Evolutionary conservation across 2,113 vertebrate genomes (phyloP).

Genomic region (Spheniscus mendiculus): DNA sequence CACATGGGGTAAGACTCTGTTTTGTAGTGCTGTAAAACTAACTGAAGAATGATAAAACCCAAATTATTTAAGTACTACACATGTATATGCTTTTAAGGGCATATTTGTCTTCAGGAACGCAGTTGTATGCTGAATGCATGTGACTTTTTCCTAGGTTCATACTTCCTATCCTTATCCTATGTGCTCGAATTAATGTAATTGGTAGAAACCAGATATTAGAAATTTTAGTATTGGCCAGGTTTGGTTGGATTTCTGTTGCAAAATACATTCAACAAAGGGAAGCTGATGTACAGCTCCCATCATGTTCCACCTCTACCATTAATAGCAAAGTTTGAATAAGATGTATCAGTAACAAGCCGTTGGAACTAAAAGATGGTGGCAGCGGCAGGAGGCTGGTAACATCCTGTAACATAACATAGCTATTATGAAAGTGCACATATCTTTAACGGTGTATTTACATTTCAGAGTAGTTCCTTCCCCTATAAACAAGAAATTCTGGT

Average conservation of each 20-base stretch:
- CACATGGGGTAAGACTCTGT: neutral
- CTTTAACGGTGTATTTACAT: neutral
- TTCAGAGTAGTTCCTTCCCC: neutral
- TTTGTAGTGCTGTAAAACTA: neutral
- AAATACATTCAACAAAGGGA: neutral
- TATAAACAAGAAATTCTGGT: neutral
- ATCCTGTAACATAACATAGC: neutral
- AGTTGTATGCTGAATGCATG: neutral
- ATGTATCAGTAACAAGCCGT: neutral
- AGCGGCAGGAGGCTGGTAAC: neutral
- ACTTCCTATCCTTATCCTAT: neutral
- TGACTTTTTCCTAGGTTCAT: neutral
- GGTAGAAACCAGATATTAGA: neutral
- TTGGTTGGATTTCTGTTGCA: neutral
- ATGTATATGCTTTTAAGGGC: neutral
- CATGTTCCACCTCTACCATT: neutral
- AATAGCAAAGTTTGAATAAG: neutral
- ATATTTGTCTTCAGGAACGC: neutral
- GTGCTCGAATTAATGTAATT: neutral
- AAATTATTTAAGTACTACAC: neutral
- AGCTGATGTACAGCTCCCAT: neutral
- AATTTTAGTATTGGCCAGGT: neutral
- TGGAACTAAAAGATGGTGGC: neutral
- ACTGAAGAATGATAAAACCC: neutral
- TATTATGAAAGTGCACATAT: neutral